phyloP scores from a whole-genome alignment of 2,113 vertebrate genomes.

The Entosphenus tridentatus region DNA sequence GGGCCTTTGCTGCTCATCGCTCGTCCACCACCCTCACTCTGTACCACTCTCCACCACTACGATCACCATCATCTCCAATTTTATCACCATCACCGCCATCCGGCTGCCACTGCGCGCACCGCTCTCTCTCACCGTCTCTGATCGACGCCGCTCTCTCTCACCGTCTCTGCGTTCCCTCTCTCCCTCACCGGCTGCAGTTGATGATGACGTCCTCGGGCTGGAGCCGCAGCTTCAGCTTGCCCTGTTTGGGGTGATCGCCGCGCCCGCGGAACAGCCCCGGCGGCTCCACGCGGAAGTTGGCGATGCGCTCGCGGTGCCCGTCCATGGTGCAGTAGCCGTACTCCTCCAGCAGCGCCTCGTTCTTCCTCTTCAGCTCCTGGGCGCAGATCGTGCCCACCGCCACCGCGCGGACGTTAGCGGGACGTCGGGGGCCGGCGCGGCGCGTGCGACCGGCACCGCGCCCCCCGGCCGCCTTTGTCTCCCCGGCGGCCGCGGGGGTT shows the following conservation, averaged over 20 bases:
- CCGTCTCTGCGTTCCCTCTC: not conserved
- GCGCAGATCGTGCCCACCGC: not conserved
- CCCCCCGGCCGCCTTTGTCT: too few species aligned
- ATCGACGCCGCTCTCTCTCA: too few species aligned
- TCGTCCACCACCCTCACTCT: too few species aligned
- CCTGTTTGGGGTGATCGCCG: conserved; percentile 91
- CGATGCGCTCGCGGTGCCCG: conserved; percentile 81
- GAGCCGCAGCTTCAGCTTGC: conserved; percentile 75
- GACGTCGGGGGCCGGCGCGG: not conserved
- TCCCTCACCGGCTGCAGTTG: conserved; percentile 83
- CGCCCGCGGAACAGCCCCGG: conserved; percentile 76
- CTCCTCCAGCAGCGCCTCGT: conserved; percentile 59
- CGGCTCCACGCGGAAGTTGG: conserved; percentile 84
- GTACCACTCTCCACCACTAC: too few species aligned
- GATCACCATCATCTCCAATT: too few species aligned
- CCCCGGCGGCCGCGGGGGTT: not conserved
- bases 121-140: not conserved
- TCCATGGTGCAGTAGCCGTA: conserved; percentile 90
- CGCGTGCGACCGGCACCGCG: not conserved
- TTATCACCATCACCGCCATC: too few species aligned
- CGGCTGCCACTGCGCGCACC: too few species aligned
- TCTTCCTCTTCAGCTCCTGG: conserved; percentile 85
- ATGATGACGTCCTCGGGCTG: conserved; percentile 79
- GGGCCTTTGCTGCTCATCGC: too few species aligned
- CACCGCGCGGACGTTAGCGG: not conserved